phyloP scores from a whole-genome alignment of 2,797 vertebrate species.

The Varecia variegata region DNA sequence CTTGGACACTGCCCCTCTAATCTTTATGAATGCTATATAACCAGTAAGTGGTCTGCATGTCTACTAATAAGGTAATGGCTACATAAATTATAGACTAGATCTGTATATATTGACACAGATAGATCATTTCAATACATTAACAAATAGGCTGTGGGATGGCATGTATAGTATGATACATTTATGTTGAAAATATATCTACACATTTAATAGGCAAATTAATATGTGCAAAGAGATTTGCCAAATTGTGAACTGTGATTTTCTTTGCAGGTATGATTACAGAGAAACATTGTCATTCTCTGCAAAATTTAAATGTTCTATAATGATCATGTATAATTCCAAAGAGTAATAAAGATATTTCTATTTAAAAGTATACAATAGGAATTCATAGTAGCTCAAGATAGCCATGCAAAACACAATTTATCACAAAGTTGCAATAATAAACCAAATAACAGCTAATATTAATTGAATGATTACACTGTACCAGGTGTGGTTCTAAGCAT shows the following conservation, averaged over 20 bases:
- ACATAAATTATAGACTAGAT: neutral
- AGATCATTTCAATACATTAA: neutral
- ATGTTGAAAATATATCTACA: neutral
- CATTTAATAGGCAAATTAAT: neutral
- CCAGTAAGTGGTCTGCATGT: neutral
- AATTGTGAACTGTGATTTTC: neutral
- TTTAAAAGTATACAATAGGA: neutral
- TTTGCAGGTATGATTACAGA: neutral
- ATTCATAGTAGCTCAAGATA: neutral
- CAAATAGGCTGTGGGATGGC: neutral
- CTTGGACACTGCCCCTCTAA: neutral
- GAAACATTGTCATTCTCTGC: neutral
- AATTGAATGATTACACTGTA: neutral
- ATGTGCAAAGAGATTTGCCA: neutral
- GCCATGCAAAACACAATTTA: neutral
- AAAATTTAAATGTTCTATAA: neutral
- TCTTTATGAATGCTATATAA: neutral
- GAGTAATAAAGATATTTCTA: neutral
- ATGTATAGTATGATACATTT: neutral
- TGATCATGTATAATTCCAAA: slow-evolving; percentile 30
- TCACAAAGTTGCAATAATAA: neutral
- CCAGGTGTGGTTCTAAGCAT: neutral
- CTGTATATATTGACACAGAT: neutral
- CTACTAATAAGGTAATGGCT: neutral
- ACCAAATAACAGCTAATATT: neutral